These are phyloP conservation scores for Brenthis daphne DNA, from an alignment of 2,888 invertebrate genomes.

Conservation along the genomic window DNA sequence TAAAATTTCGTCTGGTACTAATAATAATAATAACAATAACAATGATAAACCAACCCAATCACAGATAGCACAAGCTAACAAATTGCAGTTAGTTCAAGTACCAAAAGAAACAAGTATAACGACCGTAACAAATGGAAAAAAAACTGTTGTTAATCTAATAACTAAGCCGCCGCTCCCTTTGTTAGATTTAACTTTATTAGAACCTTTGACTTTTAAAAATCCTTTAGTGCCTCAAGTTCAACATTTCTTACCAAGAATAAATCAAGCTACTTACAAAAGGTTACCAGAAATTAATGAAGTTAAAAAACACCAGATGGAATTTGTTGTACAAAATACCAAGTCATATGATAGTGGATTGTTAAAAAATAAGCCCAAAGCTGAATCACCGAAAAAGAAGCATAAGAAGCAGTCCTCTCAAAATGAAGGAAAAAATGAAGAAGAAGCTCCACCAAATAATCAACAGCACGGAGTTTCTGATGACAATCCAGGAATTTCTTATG, in stretches of 20 bases:
- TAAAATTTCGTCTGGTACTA: conserved; percentile 23
- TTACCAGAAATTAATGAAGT: conserved; percentile 53
- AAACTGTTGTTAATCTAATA: conserved; percentile 61
- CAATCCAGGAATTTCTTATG: conserved; percentile 64
- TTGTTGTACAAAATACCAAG: conserved; percentile 58
- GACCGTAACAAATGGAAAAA: conserved; percentile 64
- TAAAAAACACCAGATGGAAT: conserved; percentile 61
- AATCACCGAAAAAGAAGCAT: conserved; percentile 50
- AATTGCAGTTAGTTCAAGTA: conserved; percentile 52
- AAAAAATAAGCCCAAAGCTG: conserved; percentile 51
- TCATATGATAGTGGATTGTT: conserved; percentile 54
- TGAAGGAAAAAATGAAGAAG: conserved; percentile 52
- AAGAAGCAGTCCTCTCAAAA: conserved; percentile 46
- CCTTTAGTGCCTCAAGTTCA: conserved; percentile 77
- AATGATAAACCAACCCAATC: conserved; percentile 41
- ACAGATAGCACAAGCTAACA: conserved; percentile 46
- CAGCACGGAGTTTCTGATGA: conserved; percentile 50
- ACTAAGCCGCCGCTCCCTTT: conserved; percentile 66
- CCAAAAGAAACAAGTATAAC: conserved; percentile 50
- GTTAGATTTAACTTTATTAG: conserved; percentile 67
- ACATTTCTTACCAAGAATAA: conserved; percentile 71
- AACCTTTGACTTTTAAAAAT: conserved; percentile 72
- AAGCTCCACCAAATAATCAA: conserved; percentile 51
- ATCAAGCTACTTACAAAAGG: conserved; percentile 61
- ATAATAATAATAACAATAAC: conserved; percentile 28